Base-by-base conservation (phyloP, 2,888 invertebrate genomes). In the Abscondita cerata region DNA sequence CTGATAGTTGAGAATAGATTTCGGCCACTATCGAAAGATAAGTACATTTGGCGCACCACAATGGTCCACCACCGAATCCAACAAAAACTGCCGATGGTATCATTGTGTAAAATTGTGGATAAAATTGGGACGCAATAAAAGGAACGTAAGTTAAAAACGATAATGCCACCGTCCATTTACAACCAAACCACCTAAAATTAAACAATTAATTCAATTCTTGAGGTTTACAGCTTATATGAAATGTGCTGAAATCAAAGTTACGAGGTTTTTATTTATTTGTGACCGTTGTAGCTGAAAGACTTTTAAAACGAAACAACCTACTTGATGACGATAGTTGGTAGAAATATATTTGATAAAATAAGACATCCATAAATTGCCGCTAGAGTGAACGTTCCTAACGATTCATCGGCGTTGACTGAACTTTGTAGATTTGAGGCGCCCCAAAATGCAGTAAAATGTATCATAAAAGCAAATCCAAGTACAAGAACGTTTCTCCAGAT, bases 41-140 rank as follows among this genome's bases (percentile, higher is more conserved):
- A 0, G 95, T 94, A 78, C 97, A 96, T 80, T 97, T 96, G 13
- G 96, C 95, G 70, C 96, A 95, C 97, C 97, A 97, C 15, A 97
- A 82, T 0, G 96, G 96, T 0, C 96, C 96, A 0, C 94, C 96
- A 0, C 95, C 95, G 11, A 96, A 83, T 1, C 95, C 95, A 0
- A 95, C 89, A 69, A 92, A 86, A 73, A 94, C 81, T 0, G 93
- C 92, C 0, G 93, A 91, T 0, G 94, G 94, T 40, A 94, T 87
- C 76, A 94, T 84, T 0, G 95, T 93, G 75, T 86, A 91, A 77
- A 95, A 91, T 68, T 87, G 88, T 0, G 96, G 95, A 77, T 92
- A 90, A 78, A 96, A 94, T 80, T 97, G 96, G 0, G 95, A 91
- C 0, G 87, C 89, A 68, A 97, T 95, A 81, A 94, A 97, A 8